Evolutionary conservation across 2,797 vertebrate species (phyloP), one percentile per base, ranked within the genome.

Genomic region (Lepus oiostolus): DNA sequence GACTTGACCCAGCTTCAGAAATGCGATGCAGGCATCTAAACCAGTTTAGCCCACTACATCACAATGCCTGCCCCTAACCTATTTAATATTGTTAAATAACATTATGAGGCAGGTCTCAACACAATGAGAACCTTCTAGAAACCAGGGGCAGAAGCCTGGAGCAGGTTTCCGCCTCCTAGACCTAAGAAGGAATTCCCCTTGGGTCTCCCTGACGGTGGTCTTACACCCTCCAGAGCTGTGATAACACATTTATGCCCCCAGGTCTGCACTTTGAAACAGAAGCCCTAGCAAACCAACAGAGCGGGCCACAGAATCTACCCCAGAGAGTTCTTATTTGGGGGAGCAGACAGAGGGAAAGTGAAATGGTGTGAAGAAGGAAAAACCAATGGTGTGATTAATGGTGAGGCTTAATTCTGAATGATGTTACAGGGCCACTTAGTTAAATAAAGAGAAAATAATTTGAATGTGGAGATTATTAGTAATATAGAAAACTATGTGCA

Each of bases 81-180:
- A 58, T 58, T 58, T 58, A 58, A 58, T 58, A 58, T 58, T 58
- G 17, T 58, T 74, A 84, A 91, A 38, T 60, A 88, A 65, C 35
- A 58, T 58, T 50, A 84, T 50, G 65, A 95, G 22, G 47, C n/a
- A 75, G 72, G 68, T 85, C 95, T 89, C 85, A 70, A 74, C 50
- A 62, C 1, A 30, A 42, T 68, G 67, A 60, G 0, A 2, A 21
- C 26, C 28, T 62, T 12, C 60, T 17, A 5, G 28, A 72, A 63
- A 60, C 38, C 68, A 42, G 84, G 10, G n/a, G 16, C n/a, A 79
- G 32, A 60, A 1, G 35, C 4, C 30, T 10, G 8, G 42, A 35
- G 28, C 7, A 28, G 26, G 21, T 17, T 35, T 16, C 42, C 76
- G 14, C 70, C n/a, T 30, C 54, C 12, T 3, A 19, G n/a, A 14